Evolutionary conservation across 37 sponge, comb jelly and placozoan genomes (phyloP).

Genomic region (Crambe crambe): DNA sequence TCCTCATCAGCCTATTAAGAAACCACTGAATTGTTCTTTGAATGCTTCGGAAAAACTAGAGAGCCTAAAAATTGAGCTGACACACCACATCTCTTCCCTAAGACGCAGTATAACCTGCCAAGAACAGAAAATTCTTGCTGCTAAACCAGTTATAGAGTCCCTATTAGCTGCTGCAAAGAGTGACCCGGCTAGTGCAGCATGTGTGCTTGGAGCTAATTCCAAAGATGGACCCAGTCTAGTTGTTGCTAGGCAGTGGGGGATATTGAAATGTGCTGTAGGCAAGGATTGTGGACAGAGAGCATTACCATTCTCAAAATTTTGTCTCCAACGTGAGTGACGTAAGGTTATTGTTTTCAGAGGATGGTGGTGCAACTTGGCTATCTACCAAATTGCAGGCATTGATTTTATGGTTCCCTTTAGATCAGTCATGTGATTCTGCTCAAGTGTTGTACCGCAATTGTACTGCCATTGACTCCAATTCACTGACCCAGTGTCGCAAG

Average conservation of each 20-base stretch:
- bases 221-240: background rate
- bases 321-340: conserved; percentile 29
- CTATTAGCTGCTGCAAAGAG: conserved; percentile 11
- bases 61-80: background rate
- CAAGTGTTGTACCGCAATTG: conserved; percentile 43
- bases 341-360: background rate
- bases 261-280: conserved; percentile 16
- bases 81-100: conserved; percentile 11
- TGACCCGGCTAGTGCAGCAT: conserved; percentile 4
- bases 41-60: background rate
- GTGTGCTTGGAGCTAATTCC: background rate
- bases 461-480: background rate
- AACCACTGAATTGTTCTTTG: background rate
- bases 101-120: conserved; percentile 1
- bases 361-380: too few species aligned
- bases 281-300: background rate
- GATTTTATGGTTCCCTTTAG: too few species aligned
- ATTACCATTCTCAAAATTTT: conserved; percentile 40
- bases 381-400: too few species aligned
- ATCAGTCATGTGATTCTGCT: conserved; percentile 4
- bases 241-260: background rate
- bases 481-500: conserved; percentile 8
- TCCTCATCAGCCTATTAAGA: background rate
- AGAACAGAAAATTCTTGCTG: background rate
- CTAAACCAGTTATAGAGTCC: background rate